These are phyloP conservation scores for Dromaius novaehollandiae DNA, from an alignment of 2,113 vertebrate genomes.

Conservation along the genomic window DNA sequence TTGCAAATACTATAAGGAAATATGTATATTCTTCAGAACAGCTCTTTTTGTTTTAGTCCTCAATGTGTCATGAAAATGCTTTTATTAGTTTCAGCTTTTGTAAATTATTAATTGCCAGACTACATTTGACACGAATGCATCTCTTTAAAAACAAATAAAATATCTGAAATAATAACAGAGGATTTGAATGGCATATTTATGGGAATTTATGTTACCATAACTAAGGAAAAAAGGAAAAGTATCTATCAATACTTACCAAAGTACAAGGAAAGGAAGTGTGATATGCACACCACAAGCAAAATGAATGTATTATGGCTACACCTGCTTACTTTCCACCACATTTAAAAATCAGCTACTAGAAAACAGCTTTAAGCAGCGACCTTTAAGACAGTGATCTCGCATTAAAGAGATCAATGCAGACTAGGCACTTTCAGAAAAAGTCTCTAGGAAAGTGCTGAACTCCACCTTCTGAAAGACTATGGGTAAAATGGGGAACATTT, in stretches of 20 bases:
- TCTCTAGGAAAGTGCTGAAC: background rate
- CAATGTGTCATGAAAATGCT: background rate
- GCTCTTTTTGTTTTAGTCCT: background rate
- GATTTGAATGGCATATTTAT: background rate
- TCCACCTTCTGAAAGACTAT: conserved; percentile 1
- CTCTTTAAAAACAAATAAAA: background rate
- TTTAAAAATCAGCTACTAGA: background rate
- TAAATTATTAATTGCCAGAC: background rate
- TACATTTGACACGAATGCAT: background rate
- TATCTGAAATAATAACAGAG: background rate
- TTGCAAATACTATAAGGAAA: background rate
- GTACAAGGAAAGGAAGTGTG: background rate
- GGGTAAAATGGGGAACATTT: background rate
- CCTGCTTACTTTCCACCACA: background rate
- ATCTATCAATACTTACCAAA: conserved; percentile 30
- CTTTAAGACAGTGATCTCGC: background rate
- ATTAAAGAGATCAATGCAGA: background rate
- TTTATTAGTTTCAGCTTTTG: background rate
- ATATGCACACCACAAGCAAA: background rate
- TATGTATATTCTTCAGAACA: background rate
- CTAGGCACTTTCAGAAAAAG: conserved; percentile 1
- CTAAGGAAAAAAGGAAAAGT: background rate
- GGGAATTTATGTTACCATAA: background rate
- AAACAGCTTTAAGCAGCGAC: background rate
- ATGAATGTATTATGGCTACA: background rate